A percentile compares a stretch with the other conserved stretches of the same genome.
Conservation (phyloP, 2,113 vertebrate species). For the Ammodytes dubius region DNA sequence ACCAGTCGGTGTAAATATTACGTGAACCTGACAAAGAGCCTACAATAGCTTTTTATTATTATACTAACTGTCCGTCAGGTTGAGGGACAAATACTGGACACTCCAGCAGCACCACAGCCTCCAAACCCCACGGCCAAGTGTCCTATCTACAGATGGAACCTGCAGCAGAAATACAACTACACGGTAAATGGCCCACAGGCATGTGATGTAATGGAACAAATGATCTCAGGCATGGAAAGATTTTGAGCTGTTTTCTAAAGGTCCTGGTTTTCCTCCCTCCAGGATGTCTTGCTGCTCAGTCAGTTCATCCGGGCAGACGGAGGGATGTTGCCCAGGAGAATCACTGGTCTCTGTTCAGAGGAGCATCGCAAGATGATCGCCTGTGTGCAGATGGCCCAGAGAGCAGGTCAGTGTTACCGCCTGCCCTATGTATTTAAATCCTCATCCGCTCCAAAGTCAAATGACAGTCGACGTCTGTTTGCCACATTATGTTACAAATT, state of each 20-base stretch:
- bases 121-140: slow-evolving; percentile 94
- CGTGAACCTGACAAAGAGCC: not conserved
- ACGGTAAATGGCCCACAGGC: slow-evolving; percentile 85
- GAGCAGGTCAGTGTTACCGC: slow-evolving; percentile 87
- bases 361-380: slow-evolving; percentile 93
- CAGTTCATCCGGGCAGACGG: slow-evolving; percentile 96
- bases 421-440: not conserved
- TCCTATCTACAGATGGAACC: slow-evolving; percentile 97
- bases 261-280: not conserved
- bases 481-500: not conserved
- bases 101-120: slow-evolving; percentile 80
- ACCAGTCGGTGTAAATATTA: not conserved
- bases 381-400: slow-evolving; percentile 97
- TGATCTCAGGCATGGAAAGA: not conserved
- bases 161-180: slow-evolving; percentile 94
- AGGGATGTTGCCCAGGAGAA: slow-evolving; percentile 90
- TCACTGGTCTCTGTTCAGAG: slow-evolving; percentile 93
- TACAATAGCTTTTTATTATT: not conserved
- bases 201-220: not conserved
- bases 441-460: not conserved
- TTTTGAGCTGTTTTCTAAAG: not conserved
- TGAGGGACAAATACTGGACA: slow-evolving; percentile 85
- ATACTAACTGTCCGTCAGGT: slow-evolving; percentile 81
- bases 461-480: not conserved
- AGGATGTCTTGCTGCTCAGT: slow-evolving; percentile 96